phyloP scores from a whole-genome alignment of 2,113 vertebrate genomes.

The Thymallus thymallus region DNA sequence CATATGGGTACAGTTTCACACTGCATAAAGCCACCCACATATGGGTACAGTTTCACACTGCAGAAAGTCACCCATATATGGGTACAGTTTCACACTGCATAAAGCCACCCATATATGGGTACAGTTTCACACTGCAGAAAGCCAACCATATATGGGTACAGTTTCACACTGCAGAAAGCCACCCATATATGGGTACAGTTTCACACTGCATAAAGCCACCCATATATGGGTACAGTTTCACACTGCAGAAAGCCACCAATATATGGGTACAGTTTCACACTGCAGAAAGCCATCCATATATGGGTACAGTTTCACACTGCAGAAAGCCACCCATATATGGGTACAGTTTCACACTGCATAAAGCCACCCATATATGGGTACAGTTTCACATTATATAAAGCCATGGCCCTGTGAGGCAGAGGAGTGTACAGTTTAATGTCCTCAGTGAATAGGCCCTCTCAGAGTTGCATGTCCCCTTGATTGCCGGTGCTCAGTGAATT shows the following conservation, averaged over 20 bases:
- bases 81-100: constrained; percentile 20
- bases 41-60: constrained; percentile 22
- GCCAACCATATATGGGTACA: too few species aligned
- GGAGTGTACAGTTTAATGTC: constrained; percentile 49
- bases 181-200: too few species aligned
- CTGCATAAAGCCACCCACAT: too few species aligned
- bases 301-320: constrained; percentile 20
- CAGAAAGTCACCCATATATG: too few species aligned
- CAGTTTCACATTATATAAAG: constrained; percentile 16
- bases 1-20: too few species aligned
- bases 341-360: constrained; percentile 20
- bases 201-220: too few species aligned
- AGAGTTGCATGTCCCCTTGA: constrained; percentile 54
- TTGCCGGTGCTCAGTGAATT: constrained; percentile 52
- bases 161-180: constrained; percentile 24
- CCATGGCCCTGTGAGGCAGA: background rate
- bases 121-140: constrained; percentile 20
- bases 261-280: constrained; percentile 24
- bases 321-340: too few species aligned
- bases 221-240: too few species aligned
- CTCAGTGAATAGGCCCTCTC: constrained; percentile 64
- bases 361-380: too few species aligned
- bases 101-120: too few species aligned
- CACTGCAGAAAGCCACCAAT: too few species aligned
- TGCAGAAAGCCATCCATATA: too few species aligned